A percentile compares a stretch with the other conserved stretches of the same genome.
Conservation (phyloP, 2,888 invertebrate genomes). For the Mesorhabditis sp. region DNA sequence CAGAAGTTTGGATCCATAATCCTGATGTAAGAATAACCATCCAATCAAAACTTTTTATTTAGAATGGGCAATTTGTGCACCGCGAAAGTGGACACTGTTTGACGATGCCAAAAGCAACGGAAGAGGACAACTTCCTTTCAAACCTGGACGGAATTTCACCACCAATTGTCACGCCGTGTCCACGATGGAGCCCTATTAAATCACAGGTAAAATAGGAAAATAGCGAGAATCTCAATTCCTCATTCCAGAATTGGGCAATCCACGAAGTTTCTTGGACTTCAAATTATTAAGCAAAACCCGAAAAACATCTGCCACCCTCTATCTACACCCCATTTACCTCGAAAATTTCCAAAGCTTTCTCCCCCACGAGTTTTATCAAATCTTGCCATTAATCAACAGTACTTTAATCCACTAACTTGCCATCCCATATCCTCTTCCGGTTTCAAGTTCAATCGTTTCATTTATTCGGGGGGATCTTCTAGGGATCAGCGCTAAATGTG, state of each 20-base stretch:
- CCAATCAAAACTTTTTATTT: slow-evolving; percentile 12
- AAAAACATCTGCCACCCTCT: neutral
- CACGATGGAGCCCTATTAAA: neutral
- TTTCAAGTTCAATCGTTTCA: neutral
- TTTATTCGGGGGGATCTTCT: no score
- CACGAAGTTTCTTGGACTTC: neutral
- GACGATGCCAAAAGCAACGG: slow-evolving; percentile 15
- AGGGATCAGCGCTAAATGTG: no score
- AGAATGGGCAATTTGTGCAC: slow-evolving; percentile 39
- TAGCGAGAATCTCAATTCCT: neutral
- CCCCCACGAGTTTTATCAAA: neutral
- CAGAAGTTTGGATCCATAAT: slow-evolving; percentile 42
- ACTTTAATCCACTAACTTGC: neutral
- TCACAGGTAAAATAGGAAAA: neutral
- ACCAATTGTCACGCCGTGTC: neutral
- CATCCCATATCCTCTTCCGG: slow-evolving; percentile 1
- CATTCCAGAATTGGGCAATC: neutral
- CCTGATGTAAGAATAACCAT: no score
- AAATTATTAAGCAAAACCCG: neutral
- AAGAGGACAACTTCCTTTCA: neutral
- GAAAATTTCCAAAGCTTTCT: neutral
- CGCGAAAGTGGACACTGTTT: slow-evolving; percentile 47
- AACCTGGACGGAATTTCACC: neutral
- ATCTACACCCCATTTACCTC: neutral
- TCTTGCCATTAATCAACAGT: neutral